A percentile compares a stretch with the other conserved stretches of the same genome.
Conservation (phyloP, 2,888 invertebrate genomes). For the Chrysolina oricalcia region DNA sequence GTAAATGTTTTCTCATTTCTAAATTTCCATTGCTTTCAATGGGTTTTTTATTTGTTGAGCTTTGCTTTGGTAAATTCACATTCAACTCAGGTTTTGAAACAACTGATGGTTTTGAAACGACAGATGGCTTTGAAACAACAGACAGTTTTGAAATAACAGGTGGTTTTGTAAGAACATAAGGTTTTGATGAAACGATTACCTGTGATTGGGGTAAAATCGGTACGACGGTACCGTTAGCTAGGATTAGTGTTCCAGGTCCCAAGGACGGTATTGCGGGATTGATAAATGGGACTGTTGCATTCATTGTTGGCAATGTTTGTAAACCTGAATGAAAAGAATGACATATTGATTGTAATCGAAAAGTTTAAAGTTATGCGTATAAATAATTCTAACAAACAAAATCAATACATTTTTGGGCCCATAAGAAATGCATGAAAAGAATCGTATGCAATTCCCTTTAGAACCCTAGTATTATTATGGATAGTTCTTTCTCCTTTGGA, state of each 20-base stretch:
- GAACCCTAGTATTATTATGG: too few species aligned
- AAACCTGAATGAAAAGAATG: slow-evolving; percentile 51
- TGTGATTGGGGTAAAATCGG: slow-evolving; percentile 64
- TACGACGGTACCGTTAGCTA: slow-evolving; percentile 68
- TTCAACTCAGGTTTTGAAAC: slow-evolving; percentile 44
- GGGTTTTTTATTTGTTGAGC: slow-evolving; percentile 3
- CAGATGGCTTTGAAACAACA: slow-evolving; percentile 44
- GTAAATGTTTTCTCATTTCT: slow-evolving; percentile 21
- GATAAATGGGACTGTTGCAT: slow-evolving; percentile 49
- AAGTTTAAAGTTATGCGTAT: too few species aligned
- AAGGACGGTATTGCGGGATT: slow-evolving; percentile 60
- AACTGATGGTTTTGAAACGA: slow-evolving; percentile 51
- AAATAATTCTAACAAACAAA: too few species aligned
- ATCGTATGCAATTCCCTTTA: too few species aligned
- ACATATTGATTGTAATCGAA: slow-evolving; percentile 20
- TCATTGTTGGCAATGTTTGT: slow-evolving; percentile 38
- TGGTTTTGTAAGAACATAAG: slow-evolving; percentile 52
- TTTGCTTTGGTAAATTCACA: slow-evolving; percentile 18
- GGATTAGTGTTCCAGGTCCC: slow-evolving; percentile 68
- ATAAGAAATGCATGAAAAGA: too few species aligned
- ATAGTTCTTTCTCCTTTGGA: too few species aligned
- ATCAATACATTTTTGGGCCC: too few species aligned
- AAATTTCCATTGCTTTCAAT: not conserved
- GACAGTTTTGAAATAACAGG: slow-evolving; percentile 48
- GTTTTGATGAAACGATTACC: slow-evolving; percentile 53